A percentile compares a stretch with the other conserved stretches of the same genome.
These are phyloP conservation scores for Dolomedes plantarius DNA, from an alignment of 2,888 invertebrate genomes.

Conservation along the genomic window DNA sequence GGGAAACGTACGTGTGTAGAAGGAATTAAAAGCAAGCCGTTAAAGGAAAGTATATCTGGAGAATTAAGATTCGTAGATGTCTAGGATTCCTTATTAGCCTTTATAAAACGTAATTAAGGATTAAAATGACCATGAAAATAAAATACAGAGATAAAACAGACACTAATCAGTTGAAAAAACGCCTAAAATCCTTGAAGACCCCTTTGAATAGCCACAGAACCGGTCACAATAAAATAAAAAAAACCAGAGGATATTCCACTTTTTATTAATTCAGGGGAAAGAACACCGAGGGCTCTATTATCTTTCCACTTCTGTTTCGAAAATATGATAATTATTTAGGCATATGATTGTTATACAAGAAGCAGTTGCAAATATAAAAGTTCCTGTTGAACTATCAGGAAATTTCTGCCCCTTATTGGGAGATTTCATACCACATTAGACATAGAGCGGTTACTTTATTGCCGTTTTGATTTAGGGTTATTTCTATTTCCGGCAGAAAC, in stretches of 20 bases:
- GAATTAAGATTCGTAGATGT: not conserved
- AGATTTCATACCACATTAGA: not conserved
- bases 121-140: slow-evolving; percentile 6
- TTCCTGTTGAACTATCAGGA: not conserved
- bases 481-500: not conserved
- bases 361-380: not conserved
- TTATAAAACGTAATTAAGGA: not conserved
- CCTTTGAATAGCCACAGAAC: not conserved
- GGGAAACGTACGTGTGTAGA: no score
- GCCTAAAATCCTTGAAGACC: not conserved
- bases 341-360: not conserved
- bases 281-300: not conserved
- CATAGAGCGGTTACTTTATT: not conserved
- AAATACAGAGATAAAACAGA: slow-evolving; percentile 11
- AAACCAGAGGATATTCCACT: not conserved
- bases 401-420: not conserved
- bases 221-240: slow-evolving; percentile 15
- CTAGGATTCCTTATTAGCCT: not conserved
- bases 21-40: no score
- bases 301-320: not conserved
- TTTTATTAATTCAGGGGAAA: slow-evolving; percentile 1
- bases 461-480: not conserved
- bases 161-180: not conserved
- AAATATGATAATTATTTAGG: slow-evolving; percentile 13
- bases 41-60: no score